Evolutionary conservation across 2,113 vertebrate genomes (phyloP), one percentile per base, ranked within the genome.

Genomic region (Buteo buteo): DNA sequence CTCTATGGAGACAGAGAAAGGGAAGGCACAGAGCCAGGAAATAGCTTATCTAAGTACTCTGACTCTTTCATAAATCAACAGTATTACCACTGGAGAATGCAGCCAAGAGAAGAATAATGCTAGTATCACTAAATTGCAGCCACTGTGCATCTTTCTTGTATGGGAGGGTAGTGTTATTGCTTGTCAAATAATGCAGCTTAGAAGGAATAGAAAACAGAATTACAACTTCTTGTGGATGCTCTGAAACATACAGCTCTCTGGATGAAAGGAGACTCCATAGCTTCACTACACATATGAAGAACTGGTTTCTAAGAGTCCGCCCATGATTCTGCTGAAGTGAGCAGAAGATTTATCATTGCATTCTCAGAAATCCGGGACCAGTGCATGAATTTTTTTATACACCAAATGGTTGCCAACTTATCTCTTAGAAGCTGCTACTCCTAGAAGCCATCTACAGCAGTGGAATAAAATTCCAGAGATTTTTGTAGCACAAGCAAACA

Each of bases 31-130:
- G 66, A 69, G 86, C 88, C 94, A 96, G 65, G 88, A 88, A 96
- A 94, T n/a, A 94, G 36, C 81, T 95, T 92, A 82, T 77, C 86
- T 89, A 77, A 95, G 77, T 89, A 95, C 54, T 59, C 62, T 18
- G 45, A 72, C 15, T 76, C 92, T 88, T 94, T 94, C 74, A 88
- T 92, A 89, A 93, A 94, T 87, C 86, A 93, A 87, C 93, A 96
- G n/a, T 59, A 86, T 92, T 94, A 79, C 34, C 66, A 62, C 2
- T 76, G 78, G 44, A 95, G 81, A 91, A 67, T 64, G 49, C 87
- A 80, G 61, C 70, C 83, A 82, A 70, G 40, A 78, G 64, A 86
- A 77, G 50, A 82, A 65, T 65, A 94, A 84, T 70, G 44, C n/a
- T 70, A 79, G 20, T 34, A 86, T 59, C 42, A 28, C 36, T 82